These are phyloP conservation scores for Melikaiella ostensackeni DNA, from an alignment of 2,888 invertebrate species.

Conservation along the genomic window DNA sequence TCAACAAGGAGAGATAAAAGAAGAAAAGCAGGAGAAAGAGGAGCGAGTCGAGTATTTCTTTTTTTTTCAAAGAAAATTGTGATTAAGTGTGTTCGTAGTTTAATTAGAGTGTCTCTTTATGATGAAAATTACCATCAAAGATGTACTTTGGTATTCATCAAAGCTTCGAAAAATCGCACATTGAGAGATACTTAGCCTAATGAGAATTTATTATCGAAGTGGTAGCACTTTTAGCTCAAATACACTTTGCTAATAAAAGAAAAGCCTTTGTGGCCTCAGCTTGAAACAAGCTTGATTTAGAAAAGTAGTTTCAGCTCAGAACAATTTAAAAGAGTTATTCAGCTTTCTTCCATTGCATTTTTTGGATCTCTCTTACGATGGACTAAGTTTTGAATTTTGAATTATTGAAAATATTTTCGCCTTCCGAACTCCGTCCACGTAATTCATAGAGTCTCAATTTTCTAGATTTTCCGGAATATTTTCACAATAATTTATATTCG, in stretches of 20 bases:
- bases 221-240: slow-evolving; percentile 18
- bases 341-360: background rate
- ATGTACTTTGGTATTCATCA: background rate
- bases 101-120: slow-evolving; percentile 29
- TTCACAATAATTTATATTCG: background rate
- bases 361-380: slow-evolving; percentile 15
- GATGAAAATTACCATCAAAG: slow-evolving; percentile 27
- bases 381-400: slow-evolving; percentile 12
- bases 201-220: slow-evolving; percentile 22
- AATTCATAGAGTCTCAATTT: background rate
- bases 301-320: background rate
- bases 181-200: slow-evolving; percentile 25
- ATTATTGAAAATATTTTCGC: slow-evolving; percentile 7
- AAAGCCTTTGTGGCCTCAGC: slow-evolving; percentile 23
- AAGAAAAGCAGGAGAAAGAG: slow-evolving; percentile 13
- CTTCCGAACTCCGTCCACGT: slow-evolving; percentile 20
- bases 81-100: slow-evolving; percentile 40
- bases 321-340: background rate
- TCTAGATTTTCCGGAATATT: background rate
- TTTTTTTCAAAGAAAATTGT: slow-evolving; percentile 25
- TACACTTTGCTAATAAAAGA: slow-evolving; percentile 9
- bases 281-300: slow-evolving; percentile 18
- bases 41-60: slow-evolving; percentile 32
- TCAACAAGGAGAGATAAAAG: background rate
- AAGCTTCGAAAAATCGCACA: slow-evolving; percentile 4